Evolutionary conservation across 2,888 invertebrate species (phyloP), one percentile per base, ranked within the genome.

Genomic region (Xanthostigma xanthostigma): DNA sequence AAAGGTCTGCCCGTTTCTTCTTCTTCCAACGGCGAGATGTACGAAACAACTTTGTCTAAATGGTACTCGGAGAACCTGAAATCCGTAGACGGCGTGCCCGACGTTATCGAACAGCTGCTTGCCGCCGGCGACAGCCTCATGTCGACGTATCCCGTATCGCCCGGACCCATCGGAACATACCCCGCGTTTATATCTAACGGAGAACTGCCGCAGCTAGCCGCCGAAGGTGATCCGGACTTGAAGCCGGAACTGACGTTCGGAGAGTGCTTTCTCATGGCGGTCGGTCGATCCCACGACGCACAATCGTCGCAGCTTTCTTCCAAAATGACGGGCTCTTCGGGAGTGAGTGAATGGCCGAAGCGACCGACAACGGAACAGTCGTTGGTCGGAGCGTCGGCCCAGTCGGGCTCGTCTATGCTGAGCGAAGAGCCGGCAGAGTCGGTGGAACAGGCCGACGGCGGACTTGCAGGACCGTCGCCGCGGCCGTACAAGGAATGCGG

Each of bases 1-100:
- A 79, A 73, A n/a, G 85, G 85, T 56, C 74, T 71, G 55, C 66
- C 68, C 48, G 64, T 64, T 63, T 79, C 77, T 13, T 78, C 78
- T 59, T 81, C 81, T 54, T 76, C 76, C 37, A 75, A 70, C 1
- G 76, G 72, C 9, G 74, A 69, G 50, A 87, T 75, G 63, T 82
- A 86, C 12, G 88, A 81, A 50, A 75, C 74, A 0, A 88, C 88
- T 60, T 88, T 88, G 59, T 89, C 89, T 44, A 90, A 70, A 55
- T 81, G 83, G 68, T 82, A 88, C 62, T 85, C 86, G 44, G 79
- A 78, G 58, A 84, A 84, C 45, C 82, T 67, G 40, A 81, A 72
- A 61, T 87, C 86, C 0, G 84, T 84, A 43, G 84, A 84, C n/a
- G 89, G 88, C 9, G 84, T 88, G 39, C 84, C 87, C 49, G 81